Percentiles rank a stretch among this genome's conserved stretches.
phyloP scores from a whole-genome alignment of 2,888 invertebrate genomes.

The Smittia aterrima region DNA sequence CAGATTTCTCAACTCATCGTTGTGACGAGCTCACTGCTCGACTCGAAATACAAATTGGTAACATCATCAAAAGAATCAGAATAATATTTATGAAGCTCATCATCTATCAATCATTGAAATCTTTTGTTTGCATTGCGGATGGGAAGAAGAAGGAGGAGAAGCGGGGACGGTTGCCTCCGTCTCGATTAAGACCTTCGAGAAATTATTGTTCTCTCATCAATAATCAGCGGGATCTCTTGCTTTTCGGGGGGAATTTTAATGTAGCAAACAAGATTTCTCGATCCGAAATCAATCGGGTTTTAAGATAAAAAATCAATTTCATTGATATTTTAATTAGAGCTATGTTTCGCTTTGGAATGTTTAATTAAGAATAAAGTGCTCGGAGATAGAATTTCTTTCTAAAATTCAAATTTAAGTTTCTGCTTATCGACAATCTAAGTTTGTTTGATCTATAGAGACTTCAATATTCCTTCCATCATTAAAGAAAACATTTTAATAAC shows the following conservation, averaged over 20 bases:
- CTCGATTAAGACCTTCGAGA: not conserved
- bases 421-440: no score
- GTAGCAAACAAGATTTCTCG: not conserved
- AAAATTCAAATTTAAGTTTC: no score
- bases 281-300: not conserved
- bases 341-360: not conserved
- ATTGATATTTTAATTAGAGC: constrained; percentile 6
- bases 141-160: not conserved
- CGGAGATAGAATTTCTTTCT: no score
- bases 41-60: not conserved
- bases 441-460: not conserved
- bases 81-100: constrained; percentile 15
- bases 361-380: not conserved
- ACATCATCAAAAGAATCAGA: not conserved
- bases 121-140: constrained; percentile 15
- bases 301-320: not conserved
- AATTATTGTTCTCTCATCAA: constrained; percentile 16
- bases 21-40: not conserved
- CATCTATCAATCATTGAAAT: constrained; percentile 36
- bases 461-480: not conserved
- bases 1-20: not conserved
- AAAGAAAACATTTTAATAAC: constrained; percentile 12
- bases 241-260: not conserved
- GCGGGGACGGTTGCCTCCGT: not conserved
- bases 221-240: constrained; percentile 22